Base-by-base conservation (phyloP, 2,888 invertebrate species). In the Drosophila neonasuta region DNA sequence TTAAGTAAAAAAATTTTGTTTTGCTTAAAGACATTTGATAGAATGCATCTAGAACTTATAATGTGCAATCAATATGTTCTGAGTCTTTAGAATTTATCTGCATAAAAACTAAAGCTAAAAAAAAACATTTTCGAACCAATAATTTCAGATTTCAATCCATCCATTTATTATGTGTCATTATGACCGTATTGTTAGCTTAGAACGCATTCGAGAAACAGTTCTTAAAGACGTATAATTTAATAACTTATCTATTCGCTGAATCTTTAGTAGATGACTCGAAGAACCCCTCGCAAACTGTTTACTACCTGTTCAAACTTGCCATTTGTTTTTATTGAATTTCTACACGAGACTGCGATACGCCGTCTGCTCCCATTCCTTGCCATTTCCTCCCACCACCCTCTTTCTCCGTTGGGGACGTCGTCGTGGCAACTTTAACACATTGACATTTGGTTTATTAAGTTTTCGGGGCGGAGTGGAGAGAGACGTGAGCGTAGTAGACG, bases 241-340 rank as follows among this genome's bases (percentile, higher is more conserved):
- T 42, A 42, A 17, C 32, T 44, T 44, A 34, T 55, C 55, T 44
- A 55, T 30, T 11, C 13, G 3, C 13, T 29, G 10, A 52, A 29
- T 48, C 32, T 10, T 34, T 32, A 11, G 8, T 32, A 36, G 30
- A 5, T 29, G 45, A 6, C 29, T 32, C 44, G 36, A 52, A 62
- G 15, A 49, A 13, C 44, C 67, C 65, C 68, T 69, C 68, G 78
- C 45, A 60, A 77, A 76, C 74, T 80, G 70, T 79, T 82, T 74
- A 65, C 74, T 77, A 70, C 61, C 63, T 60, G 48, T 44, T 36
- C 42, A 59, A 64, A 48, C 36, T 59, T 57, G 50, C 54, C 62
- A 58, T 79, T 80, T 69, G 69, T 64, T 67, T 78, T 71, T 79
- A 79, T 80, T 77, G 79, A 70, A 70, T 65, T 74, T 72, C 48